These are phyloP conservation scores for Tylochromis polylepis DNA, from an alignment of 2,113 vertebrate genomes.

Conservation along the genomic window DNA sequence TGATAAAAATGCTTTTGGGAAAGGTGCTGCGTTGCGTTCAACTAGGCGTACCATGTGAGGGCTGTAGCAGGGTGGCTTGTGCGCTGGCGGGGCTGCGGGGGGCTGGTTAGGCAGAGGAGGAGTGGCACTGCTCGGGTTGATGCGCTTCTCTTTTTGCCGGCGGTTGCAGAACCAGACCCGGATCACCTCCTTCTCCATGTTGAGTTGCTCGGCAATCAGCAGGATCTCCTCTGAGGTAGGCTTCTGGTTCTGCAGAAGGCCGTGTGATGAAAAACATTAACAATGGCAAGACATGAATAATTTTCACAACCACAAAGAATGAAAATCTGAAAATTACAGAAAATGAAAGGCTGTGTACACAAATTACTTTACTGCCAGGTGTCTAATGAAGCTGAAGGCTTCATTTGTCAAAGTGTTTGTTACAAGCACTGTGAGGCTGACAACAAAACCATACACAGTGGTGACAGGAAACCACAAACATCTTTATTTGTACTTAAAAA, in stretches of 20 bases:
- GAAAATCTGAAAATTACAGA: background rate
- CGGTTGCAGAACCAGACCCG: constrained; percentile 94
- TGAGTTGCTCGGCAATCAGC: constrained; percentile 88
- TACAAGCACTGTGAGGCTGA: background rate
- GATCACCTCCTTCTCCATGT: constrained; percentile 94
- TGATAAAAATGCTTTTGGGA: background rate
- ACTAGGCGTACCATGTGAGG: constrained; percentile 69
- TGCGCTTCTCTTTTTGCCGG: constrained; percentile 91
- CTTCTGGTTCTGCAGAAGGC: constrained; percentile 84
- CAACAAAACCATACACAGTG: background rate
- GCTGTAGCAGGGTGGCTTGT: constrained; percentile 84
- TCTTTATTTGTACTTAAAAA: background rate
- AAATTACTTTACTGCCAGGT: background rate
- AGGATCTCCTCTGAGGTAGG: constrained; percentile 94
- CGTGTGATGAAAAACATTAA: background rate
- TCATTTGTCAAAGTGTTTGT: background rate
- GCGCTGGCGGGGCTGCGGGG: constrained; percentile 57
- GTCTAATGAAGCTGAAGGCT: background rate
- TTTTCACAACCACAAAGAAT: background rate
- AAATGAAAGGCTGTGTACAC: background rate
- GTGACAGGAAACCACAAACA: background rate
- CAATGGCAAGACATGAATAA: background rate
- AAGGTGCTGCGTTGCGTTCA: background rate
- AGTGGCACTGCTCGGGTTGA: constrained; percentile 86
- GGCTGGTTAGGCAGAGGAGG: constrained; percentile 82